These are phyloP conservation scores for Xanthia icteritia DNA, from an alignment of 2,888 invertebrate genomes.

Conservation along the genomic window DNA sequence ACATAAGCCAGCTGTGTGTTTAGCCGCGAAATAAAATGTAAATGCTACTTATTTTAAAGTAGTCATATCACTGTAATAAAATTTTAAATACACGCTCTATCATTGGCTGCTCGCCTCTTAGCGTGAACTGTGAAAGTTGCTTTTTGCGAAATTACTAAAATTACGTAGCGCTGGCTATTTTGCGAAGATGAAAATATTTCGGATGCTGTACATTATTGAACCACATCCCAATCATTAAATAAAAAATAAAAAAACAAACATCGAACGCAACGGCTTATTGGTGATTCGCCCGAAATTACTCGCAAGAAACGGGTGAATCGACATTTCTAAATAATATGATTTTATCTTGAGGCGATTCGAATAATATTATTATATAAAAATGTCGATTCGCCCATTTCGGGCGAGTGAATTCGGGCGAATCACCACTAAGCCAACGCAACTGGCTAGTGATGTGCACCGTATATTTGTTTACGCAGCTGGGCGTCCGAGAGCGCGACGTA, in stretches of 20 bases:
- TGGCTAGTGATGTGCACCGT: conserved; percentile 72
- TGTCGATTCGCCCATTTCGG: too few relatives aligned
- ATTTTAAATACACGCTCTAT: conserved; percentile 26
- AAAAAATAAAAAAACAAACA: conserved; percentile 56
- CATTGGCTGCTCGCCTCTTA: conserved; percentile 32
- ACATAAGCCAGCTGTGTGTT: conserved; percentile 16
- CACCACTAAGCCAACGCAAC: conserved; percentile 51
- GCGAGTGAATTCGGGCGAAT: too few relatives aligned
- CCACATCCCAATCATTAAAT: conserved; percentile 38
- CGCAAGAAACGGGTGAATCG: too few relatives aligned
- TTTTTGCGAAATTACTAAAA: conserved; percentile 40
- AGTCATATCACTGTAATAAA: conserved; percentile 50
- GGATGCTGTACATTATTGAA: conserved; percentile 44
- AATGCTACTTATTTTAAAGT: conserved; percentile 43
- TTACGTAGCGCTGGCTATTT: conserved; percentile 32
- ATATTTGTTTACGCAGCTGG: conserved; percentile 82
- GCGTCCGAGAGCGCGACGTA: conserved; percentile 61
- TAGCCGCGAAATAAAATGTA: conserved; percentile 38
- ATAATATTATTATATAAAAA: too few relatives aligned
- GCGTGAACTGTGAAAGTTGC: conserved; percentile 36
- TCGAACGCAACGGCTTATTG: conserved; percentile 59
- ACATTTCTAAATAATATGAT: too few relatives aligned
- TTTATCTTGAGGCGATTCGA: too few relatives aligned
- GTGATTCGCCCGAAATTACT: too few relatives aligned
- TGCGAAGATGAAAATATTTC: conserved; percentile 20